Conservation (phyloP, 2,113 vertebrate genomes). For the Hippocampus abdominalis region DNA sequence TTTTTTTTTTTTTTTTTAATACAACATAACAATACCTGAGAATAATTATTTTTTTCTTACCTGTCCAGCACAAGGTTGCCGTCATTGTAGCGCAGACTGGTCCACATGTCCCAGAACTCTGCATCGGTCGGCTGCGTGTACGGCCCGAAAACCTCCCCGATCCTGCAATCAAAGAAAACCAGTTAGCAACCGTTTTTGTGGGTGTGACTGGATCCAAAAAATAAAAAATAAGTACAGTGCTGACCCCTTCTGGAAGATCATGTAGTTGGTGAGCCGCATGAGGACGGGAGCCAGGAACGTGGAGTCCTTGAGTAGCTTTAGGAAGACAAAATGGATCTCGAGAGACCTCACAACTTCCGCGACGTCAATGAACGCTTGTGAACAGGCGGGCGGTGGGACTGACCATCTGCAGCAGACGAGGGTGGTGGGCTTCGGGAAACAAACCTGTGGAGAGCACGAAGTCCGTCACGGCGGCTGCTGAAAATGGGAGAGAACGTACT, state of each 20-base stretch:
- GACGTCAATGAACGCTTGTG: neutral
- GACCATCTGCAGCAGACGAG: conserved; percentile 85
- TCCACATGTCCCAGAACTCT: conserved; percentile 96
- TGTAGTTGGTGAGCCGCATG: conserved; percentile 82
- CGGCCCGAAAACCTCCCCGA: conserved; percentile 86
- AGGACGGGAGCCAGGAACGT: conserved; percentile 79
- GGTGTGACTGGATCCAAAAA: conserved; percentile 17
- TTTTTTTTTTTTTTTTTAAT: too few species aligned
- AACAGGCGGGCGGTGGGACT: conserved; percentile 33
- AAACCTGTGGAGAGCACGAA: conserved; percentile 73
- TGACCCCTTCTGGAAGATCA: conserved; percentile 87
- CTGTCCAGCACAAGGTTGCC: conserved; percentile 92
- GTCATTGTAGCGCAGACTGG: conserved; percentile 81
- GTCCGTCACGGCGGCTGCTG: neutral
- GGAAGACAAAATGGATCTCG: conserved; percentile 5
- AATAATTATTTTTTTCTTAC: conserved; percentile 49
- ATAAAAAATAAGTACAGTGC: conserved; percentile 13
- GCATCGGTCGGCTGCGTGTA: conserved; percentile 87
- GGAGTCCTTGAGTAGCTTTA: conserved; percentile 89
- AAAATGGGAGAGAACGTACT: neutral
- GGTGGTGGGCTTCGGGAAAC: conserved; percentile 86
- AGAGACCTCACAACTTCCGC: neutral
- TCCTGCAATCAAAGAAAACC: conserved; percentile 58
- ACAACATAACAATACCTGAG: too few species aligned
- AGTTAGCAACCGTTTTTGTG: neutral